These are phyloP conservation scores for Ferdinandea cuprea DNA, from an alignment of 2,888 invertebrate genomes.

Conservation along the genomic window DNA sequence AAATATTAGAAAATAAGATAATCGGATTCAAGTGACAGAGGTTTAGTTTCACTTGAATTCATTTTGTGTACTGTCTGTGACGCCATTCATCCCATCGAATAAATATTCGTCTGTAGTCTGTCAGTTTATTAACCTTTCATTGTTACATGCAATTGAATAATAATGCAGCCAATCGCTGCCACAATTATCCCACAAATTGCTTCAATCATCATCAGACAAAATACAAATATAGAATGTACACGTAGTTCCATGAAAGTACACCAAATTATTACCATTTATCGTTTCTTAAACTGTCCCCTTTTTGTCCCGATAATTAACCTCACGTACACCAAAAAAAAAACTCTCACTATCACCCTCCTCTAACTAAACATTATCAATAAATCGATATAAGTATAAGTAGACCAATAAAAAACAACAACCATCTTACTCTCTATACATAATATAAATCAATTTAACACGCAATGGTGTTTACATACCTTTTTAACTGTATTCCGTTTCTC, in stretches of 20 bases:
- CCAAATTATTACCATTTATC: background rate
- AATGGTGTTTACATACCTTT: slow-evolving; percentile 77
- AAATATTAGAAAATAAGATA: too few relatives aligned
- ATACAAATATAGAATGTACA: slow-evolving; percentile 2
- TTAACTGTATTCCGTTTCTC: slow-evolving; percentile 82
- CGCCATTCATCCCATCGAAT: too few relatives aligned
- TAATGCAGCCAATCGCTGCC: background rate
- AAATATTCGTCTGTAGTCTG: too few relatives aligned
- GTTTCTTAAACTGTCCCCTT: background rate
- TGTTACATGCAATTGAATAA: background rate
- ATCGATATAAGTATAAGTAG: too few relatives aligned
- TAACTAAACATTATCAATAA: too few relatives aligned
- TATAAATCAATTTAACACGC: background rate
- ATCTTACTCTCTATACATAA: too few relatives aligned
- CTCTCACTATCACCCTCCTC: too few relatives aligned
- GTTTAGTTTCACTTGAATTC: too few relatives aligned
- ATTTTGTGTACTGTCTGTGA: too few relatives aligned
- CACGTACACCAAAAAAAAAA: background rate
- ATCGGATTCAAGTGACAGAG: too few relatives aligned
- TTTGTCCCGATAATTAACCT: slow-evolving; percentile 28
- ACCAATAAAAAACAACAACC: too few relatives aligned
- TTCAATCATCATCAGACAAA: background rate
- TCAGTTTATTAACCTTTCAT: background rate
- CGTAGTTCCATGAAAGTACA: slow-evolving; percentile 9
- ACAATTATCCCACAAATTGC: slow-evolving; percentile 3